A percentile compares a stretch with the other conserved stretches of the same genome.
Conservation (phyloP, 2,888 invertebrate species). For the Hyposoter didymator region DNA sequence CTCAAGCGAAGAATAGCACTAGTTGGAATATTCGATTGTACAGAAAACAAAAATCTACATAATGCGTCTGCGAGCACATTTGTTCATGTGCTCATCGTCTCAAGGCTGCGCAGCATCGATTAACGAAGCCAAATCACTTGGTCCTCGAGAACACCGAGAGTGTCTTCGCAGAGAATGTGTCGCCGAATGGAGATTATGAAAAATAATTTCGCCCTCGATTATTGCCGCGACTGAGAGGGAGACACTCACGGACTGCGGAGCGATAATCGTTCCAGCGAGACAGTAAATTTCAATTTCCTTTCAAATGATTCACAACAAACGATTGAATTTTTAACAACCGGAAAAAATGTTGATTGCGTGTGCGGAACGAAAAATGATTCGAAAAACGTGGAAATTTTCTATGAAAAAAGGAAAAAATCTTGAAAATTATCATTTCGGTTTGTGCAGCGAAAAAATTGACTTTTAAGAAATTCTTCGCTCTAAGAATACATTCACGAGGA, state of each 20-base stretch:
- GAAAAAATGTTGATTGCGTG: neutral
- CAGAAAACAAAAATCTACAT: conserved; percentile 9
- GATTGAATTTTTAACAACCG: no score
- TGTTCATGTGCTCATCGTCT: conserved; percentile 58
- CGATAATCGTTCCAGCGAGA: neutral
- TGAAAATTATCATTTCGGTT: neutral
- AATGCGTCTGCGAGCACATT: conserved; percentile 25
- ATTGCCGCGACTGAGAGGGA: neutral
- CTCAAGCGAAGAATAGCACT: neutral
- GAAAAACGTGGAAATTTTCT: neutral
- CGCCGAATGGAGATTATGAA: conserved; percentile 48
- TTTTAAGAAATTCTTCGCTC: neutral
- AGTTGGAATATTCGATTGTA: neutral
- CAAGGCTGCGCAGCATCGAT: conserved; percentile 58
- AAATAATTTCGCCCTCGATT: conserved; percentile 24
- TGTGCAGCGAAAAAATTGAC: neutral
- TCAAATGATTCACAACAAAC: neutral
- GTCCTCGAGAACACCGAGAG: conserved; percentile 33
- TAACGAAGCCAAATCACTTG: conserved; percentile 63
- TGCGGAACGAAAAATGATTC: neutral
- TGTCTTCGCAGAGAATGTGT: conserved; percentile 38
- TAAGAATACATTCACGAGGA: neutral
- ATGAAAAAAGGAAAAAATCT: neutral
- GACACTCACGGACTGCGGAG: conserved; percentile 5
- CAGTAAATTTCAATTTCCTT: neutral